Conservation (phyloP, 2,797 vertebrate species). For the Poeciliopsis turneri region DNA sequence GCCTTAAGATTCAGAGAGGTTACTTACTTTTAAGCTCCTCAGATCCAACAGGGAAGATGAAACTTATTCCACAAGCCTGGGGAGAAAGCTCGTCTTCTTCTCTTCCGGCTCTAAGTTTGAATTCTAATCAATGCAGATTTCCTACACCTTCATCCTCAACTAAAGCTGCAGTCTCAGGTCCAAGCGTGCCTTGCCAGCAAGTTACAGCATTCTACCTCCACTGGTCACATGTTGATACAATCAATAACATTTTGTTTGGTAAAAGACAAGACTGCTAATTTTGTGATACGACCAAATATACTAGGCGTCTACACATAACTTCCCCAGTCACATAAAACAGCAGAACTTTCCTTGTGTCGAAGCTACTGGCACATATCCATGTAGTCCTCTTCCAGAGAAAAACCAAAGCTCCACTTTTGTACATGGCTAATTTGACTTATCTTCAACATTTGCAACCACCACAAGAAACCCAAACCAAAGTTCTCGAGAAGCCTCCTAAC, state of each 20-base stretch:
- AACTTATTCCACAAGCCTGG: conserved; percentile 44
- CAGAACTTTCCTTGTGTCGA: neutral
- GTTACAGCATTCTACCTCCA: conserved; percentile 6
- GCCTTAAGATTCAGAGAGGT: conserved; percentile 8
- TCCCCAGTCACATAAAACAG: conserved; percentile 16
- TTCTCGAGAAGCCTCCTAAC: conserved; percentile 10
- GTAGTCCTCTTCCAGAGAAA: conserved; percentile 23
- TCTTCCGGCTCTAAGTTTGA: conserved; percentile 24
- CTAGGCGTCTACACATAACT: conserved; percentile 18
- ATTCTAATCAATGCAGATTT: conserved; percentile 31
- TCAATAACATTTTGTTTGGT: conserved; percentile 27
- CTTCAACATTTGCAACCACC: conserved; percentile 13
- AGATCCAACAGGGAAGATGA: conserved; percentile 27
- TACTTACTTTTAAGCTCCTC: conserved; percentile 58
- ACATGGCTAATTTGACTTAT: conserved; percentile 4
- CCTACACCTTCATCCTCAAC: conserved; percentile 9
- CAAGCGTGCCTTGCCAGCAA: conserved; percentile 11
- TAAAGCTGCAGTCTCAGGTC: neutral
- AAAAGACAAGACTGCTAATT: conserved; percentile 3
- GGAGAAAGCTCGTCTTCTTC: conserved; percentile 5
- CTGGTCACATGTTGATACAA: conserved; percentile 50
- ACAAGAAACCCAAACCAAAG: conserved; percentile 19
- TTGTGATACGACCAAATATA: neutral
- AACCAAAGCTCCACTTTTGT: conserved; percentile 17
- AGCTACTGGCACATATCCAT: conserved; percentile 13